Evolutionary conservation across 1,140 invertebrate genomes (phyloP).

Genomic region (Scaptomyza graminum): DNA sequence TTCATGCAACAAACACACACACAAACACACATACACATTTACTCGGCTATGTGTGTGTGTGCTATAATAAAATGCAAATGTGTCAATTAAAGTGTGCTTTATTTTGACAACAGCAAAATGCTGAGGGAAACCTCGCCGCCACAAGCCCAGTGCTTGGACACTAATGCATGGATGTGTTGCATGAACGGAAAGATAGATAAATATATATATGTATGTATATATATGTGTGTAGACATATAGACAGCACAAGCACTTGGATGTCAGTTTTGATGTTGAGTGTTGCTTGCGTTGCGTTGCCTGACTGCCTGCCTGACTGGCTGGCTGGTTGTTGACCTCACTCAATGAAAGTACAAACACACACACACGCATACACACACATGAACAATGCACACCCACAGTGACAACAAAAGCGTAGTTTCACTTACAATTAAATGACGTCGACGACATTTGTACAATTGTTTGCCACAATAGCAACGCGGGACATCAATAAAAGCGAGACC

Average conservation of each 20-base stretch:
- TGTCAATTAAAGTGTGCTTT: conserved; percentile 82
- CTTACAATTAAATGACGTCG: conserved; percentile 80
- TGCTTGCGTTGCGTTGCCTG: conserved; percentile 45
- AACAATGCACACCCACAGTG: conserved; percentile 10
- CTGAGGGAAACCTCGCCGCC: not conserved
- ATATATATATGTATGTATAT: conserved; percentile 5
- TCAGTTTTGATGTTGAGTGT: conserved; percentile 54
- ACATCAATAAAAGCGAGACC: conserved; percentile 77
- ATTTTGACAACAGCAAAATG: conserved; percentile 72
- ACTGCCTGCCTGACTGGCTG: conserved; percentile 7
- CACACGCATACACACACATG: conserved; percentile 26
- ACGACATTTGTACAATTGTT: conserved; percentile 77
- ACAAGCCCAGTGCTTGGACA: conserved; percentile 4
- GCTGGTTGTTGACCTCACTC: conserved; percentile 75
- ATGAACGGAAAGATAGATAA: conserved; percentile 28
- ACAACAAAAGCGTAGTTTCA: conserved; percentile 75
- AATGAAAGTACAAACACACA: conserved; percentile 44
- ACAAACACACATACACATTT: conserved; percentile 23
- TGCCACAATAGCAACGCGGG: conserved; percentile 75
- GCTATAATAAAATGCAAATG: conserved; percentile 76
- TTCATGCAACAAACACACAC: conserved; percentile 47
- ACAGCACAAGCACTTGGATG: conserved; percentile 63
- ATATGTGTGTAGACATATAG: conserved; percentile 39
- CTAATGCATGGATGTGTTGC: conserved; percentile 11
- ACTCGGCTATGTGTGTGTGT: not conserved